Conservation (phyloP, 2,888 invertebrate genomes). For the Mimumesa dahlbomi region DNA sequence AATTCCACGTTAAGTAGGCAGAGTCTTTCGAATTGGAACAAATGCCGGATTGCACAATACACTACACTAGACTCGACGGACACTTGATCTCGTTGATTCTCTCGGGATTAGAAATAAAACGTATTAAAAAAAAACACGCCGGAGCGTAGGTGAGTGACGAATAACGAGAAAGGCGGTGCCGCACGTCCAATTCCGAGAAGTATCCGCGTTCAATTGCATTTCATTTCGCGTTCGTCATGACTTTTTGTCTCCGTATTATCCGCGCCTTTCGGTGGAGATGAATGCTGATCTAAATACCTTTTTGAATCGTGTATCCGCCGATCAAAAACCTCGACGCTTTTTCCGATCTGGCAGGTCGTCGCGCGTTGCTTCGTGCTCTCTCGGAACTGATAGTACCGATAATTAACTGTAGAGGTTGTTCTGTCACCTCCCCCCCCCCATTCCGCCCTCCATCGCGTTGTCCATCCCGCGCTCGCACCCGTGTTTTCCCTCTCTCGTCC, state of each 20-base stretch:
- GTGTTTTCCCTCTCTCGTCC: too few relatives aligned
- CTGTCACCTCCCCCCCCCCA: too few relatives aligned
- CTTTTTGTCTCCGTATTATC: background rate
- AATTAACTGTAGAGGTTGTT: slow-evolving; percentile 32
- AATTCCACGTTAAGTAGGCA: background rate
- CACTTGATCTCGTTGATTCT: background rate
- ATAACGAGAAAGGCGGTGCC: slow-evolving; percentile 77
- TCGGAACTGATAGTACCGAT: slow-evolving; percentile 43
- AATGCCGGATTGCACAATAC: too few relatives aligned
- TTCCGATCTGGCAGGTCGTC: slow-evolving; percentile 37
- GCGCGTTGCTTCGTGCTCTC: slow-evolving; percentile 52
- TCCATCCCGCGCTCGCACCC: too few relatives aligned
- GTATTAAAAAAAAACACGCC: slow-evolving; percentile 17
- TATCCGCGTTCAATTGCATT: background rate
- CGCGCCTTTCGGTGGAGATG: background rate
- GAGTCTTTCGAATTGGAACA: background rate
- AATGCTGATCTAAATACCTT: slow-evolving; percentile 42
- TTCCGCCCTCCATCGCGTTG: too few relatives aligned
- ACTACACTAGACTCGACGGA: too few relatives aligned
- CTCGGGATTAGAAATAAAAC: background rate
- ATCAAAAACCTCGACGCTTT: slow-evolving; percentile 17
- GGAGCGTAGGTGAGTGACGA: slow-evolving; percentile 48
- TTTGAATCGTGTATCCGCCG: slow-evolving; percentile 10
- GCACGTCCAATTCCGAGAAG: slow-evolving; percentile 25
- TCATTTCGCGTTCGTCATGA: background rate